phyloP scores from a whole-genome alignment of 2,888 invertebrate genomes.

The Lepidonotus clava region DNA sequence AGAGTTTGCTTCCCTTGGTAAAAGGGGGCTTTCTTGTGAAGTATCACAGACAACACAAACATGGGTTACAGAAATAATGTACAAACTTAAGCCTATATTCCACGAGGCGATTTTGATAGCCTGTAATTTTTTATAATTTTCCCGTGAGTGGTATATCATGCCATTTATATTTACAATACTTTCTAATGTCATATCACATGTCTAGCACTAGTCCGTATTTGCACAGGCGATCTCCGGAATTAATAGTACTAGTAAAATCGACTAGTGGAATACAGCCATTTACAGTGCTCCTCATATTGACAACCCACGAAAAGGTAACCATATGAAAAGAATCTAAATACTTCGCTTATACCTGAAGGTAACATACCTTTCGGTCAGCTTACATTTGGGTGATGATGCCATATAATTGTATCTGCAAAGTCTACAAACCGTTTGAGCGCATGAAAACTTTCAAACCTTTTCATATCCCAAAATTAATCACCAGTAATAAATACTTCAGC shows the following conservation, averaged over 20 bases:
- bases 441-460: not conserved
- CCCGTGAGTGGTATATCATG: not conserved
- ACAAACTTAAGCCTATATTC: not conserved
- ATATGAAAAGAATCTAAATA: too few species aligned
- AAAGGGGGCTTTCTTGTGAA: not conserved
- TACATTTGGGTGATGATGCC: slow-evolving; percentile 14
- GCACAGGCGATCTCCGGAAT: too few species aligned
- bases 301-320: too few species aligned
- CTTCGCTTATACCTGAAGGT: too few species aligned
- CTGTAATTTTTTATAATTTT: not conserved
- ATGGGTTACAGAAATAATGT: not conserved
- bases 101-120: not conserved
- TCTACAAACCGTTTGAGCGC: not conserved
- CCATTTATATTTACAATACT: not conserved
- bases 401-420: not conserved
- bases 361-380: not conserved
- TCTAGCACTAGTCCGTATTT: too few species aligned
- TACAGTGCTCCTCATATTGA: too few species aligned
- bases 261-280: too few species aligned
- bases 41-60: not conserved
- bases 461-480: not conserved
- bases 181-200: not conserved
- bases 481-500: too few species aligned
- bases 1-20: not conserved
- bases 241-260: too few species aligned